A percentile compares a stretch with the other conserved stretches of the same genome.
phyloP scores from a whole-genome alignment of 2,113 vertebrate genomes.

The Nanorana parkeri region DNA sequence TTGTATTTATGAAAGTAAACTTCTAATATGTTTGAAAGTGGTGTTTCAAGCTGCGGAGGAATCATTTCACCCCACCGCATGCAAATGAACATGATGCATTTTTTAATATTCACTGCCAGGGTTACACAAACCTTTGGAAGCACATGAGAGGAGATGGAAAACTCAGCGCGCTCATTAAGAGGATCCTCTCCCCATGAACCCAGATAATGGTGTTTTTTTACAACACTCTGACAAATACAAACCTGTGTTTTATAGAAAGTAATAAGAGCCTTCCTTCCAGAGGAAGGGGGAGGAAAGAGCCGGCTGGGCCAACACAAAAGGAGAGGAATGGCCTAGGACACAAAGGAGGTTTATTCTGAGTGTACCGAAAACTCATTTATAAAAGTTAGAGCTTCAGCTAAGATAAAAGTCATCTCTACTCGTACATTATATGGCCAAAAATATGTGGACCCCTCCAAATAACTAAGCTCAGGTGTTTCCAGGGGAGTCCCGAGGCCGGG shows the following conservation, averaged over 20 bases:
- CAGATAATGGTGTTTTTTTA: conserved; percentile 1
- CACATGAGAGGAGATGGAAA: background rate
- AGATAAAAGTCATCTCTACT: too few species aligned
- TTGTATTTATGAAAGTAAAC: conserved; percentile 44
- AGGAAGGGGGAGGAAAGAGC: background rate
- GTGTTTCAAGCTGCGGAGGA: conserved; percentile 30
- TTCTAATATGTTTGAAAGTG: conserved; percentile 27
- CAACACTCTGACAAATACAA: background rate
- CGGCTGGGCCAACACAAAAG: too few species aligned
- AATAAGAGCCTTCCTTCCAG: background rate
- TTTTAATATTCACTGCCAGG: conserved; percentile 27
- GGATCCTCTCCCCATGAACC: conserved; percentile 7
- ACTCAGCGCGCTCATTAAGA: background rate
- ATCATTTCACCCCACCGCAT: conserved; percentile 28
- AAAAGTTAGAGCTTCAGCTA: too few species aligned
- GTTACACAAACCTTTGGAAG: conserved; percentile 2
- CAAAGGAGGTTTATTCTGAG: too few species aligned
- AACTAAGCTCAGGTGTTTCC: too few species aligned
- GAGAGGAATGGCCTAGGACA: too few species aligned
- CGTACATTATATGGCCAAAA: too few species aligned
- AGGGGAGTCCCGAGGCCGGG: too few species aligned
- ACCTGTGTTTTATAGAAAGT: background rate
- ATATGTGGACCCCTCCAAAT: too few species aligned
- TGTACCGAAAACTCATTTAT: too few species aligned
- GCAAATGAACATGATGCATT: conserved; percentile 40